Evolutionary conservation across 30 jellyfish, hydroid and myxozoan species (phyloP).

Genomic region (Turritopsis rubra): DNA sequence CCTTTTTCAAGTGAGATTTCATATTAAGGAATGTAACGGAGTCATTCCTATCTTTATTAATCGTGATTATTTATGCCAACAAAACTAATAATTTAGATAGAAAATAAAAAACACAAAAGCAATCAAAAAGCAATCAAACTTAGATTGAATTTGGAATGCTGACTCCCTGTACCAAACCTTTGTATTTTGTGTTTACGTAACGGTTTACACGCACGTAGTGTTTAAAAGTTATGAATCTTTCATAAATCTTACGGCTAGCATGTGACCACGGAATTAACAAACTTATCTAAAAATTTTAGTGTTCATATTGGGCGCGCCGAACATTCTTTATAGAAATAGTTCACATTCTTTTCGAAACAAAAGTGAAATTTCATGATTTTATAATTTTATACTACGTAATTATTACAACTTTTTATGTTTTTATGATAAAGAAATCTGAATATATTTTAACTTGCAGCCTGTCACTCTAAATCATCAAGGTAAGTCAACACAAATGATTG

Average conservation of each 20-base stretch:
- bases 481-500: not conserved
- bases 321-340: constrained; percentile 54
- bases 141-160: not conserved
- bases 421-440: not conserved
- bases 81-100: not conserved
- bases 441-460: not conserved
- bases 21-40: too few relatives aligned
- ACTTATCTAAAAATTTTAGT: constrained; percentile 12
- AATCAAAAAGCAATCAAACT: not conserved
- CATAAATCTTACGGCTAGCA: not conserved
- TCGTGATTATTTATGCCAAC: not conserved
- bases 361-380: not conserved
- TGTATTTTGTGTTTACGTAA: constrained; percentile 25
- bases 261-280: constrained; percentile 22
- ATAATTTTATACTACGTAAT: constrained; percentile 2
- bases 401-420: constrained; percentile 2
- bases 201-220: constrained; percentile 10
- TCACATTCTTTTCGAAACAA: constrained; percentile 24
- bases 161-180: constrained; percentile 5
- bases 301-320: constrained; percentile 95
- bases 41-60: not conserved
- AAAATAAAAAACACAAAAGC: not conserved
- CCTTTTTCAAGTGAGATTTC: too few relatives aligned
- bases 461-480: not conserved
- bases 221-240: not conserved